Conservation (phyloP, 2,113 vertebrate genomes). For the Mandrillus leucophaeus region DNA sequence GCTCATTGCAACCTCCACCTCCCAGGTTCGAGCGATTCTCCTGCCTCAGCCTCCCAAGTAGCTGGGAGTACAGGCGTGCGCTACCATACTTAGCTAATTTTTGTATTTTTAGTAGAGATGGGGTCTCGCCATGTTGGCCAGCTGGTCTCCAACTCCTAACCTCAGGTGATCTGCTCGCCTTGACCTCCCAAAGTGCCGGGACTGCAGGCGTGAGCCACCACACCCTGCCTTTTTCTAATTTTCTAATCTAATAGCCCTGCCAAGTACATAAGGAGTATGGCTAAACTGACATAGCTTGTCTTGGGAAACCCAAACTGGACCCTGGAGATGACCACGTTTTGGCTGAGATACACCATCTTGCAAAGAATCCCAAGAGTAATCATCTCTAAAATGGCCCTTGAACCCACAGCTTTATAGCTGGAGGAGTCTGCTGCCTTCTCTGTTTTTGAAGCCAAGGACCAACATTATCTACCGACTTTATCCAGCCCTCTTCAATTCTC, state of each 20-base stretch:
- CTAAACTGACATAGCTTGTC: background rate
- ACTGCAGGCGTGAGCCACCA: too few relatives aligned
- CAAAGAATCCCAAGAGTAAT: background rate
- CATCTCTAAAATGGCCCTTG: background rate
- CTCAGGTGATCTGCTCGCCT: too few relatives aligned
- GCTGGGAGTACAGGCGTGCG: too few relatives aligned
- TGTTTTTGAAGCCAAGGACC: background rate
- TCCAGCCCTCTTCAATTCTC: background rate
- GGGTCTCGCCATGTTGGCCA: too few relatives aligned
- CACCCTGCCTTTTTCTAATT: background rate
- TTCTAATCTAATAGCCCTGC: background rate
- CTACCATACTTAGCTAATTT: too few relatives aligned
- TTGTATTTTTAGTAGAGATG: too few relatives aligned
- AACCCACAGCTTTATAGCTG: background rate
- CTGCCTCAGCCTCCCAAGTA: too few relatives aligned
- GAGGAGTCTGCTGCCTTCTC: background rate
- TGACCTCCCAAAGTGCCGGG: too few relatives aligned
- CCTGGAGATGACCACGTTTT: background rate
- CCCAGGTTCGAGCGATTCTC: too few relatives aligned
- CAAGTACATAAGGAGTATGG: background rate
- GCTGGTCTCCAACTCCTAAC: too few relatives aligned
- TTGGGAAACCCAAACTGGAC: background rate
- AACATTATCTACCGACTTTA: background rate
- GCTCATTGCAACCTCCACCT: too few relatives aligned
- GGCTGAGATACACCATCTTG: background rate